Conservation (phyloP, 1,140 invertebrate genomes). For the Druon quercuslanigerum region DNA sequence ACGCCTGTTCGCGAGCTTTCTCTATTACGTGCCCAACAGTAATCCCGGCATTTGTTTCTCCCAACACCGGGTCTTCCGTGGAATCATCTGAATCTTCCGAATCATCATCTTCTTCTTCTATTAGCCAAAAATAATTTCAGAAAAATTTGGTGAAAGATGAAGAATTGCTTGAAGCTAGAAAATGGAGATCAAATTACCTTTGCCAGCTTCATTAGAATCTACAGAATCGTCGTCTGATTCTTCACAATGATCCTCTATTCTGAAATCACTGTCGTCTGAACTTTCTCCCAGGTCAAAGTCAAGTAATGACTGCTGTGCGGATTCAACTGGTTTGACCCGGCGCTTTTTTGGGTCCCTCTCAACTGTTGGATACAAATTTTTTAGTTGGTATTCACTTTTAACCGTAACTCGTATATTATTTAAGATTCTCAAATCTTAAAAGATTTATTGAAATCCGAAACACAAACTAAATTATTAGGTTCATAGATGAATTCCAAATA, state of each 20-base stretch:
- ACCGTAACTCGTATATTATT: neutral
- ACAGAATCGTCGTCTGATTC: slow-evolving; percentile 83
- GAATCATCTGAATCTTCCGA: slow-evolving; percentile 77
- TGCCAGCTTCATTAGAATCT: slow-evolving; percentile 73
- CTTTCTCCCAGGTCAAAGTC: slow-evolving; percentile 93
- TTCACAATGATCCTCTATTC: slow-evolving; percentile 90
- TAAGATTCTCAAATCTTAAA: neutral
- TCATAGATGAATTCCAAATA: too few species aligned
- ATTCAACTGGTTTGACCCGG: slow-evolving; percentile 88
- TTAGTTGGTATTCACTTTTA: neutral
- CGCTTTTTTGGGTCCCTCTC: slow-evolving; percentile 90
- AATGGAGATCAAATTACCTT: slow-evolving; percentile 54
- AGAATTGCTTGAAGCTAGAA: neutral
- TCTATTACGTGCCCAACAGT: slow-evolving; percentile 76
- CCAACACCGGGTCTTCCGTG: slow-evolving; percentile 73
- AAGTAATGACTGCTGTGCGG: slow-evolving; percentile 81
- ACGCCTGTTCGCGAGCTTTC: slow-evolving; percentile 74
- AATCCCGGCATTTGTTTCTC: slow-evolving; percentile 73
- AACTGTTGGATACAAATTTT: slow-evolving; percentile 74
- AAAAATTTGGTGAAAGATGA: slow-evolving; percentile 31
- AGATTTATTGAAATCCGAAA: too few species aligned
- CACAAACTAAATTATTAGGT: too few species aligned
- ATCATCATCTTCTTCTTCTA: slow-evolving; percentile 69
- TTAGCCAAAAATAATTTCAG: neutral
- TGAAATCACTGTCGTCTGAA: slow-evolving; percentile 96